Base-by-base conservation (phyloP, 2,888 invertebrate species). In the Erebia ligea region DNA sequence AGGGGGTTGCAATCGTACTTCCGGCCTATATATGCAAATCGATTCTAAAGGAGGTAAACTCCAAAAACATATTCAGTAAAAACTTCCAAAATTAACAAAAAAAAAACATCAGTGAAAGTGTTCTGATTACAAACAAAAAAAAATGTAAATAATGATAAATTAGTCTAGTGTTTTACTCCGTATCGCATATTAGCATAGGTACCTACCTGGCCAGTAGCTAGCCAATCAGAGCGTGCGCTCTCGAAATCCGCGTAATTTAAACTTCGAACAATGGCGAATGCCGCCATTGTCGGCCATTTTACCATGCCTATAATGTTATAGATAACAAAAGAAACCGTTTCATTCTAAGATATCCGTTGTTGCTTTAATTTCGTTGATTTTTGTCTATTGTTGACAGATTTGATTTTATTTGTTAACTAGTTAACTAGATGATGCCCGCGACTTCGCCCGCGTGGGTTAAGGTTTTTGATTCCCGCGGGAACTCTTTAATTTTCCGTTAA, bases 211-310 rank as follows among this genome's bases (percentile, higher is more conserved):
- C 67, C 48, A 62, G 62, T 15, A 25, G 62, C 59, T 54, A 48
- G 48, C n/a, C 70, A 77, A 78, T 73, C 76, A 78, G 78, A 78
- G 78, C 78, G 74, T 77, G 74, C 66, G 67, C 64, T 67, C 70
- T 69, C 59, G 66, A 73, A 71, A 69, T 58, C 70, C 68, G 67
- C 25, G 34, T 21, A 54, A 67, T 61, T 61, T 40, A 50, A 42
- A 11, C 40, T 15, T 10, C 4, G 13, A 34, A 59, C 68, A 59
- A 66, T 67, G 48, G 68, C 25, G 42, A 56, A 64, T 58, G 67
- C 42, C n/a, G 42, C 67, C 48, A 67, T 67, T 67, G 67, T 67
- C 21, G 50, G 17, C 45, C 19, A 63, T 63, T 48, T 17, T 40
- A 54, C 54, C 45, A 56, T 56, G 52, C 15, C 45, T 42, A 57